A percentile compares a stretch with the other conserved stretches of the same genome.
Evolutionary conservation across 2,888 invertebrate genomes (phyloP).

Genomic region (Cryptocephalus primarius): DNA sequence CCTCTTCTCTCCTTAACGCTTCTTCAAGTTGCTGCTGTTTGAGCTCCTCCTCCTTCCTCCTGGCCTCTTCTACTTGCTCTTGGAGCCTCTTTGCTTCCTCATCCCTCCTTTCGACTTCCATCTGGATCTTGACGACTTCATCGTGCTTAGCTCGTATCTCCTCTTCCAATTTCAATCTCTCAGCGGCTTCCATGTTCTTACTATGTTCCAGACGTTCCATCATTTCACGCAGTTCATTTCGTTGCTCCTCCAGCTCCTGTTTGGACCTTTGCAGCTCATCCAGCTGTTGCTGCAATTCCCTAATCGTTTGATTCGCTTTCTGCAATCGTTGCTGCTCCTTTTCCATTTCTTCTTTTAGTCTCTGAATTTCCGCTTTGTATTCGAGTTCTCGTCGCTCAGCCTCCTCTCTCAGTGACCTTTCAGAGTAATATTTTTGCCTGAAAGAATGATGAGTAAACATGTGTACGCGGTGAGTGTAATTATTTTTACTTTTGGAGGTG

Average conservation of each 20-base stretch:
- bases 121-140: constrained; percentile 29
- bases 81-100: constrained; percentile 20
- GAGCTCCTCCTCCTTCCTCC: constrained; percentile 12
- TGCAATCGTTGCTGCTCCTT: constrained; percentile 60
- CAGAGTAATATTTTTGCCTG: constrained; percentile 80
- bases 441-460: constrained; percentile 5
- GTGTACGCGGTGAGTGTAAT: neutral
- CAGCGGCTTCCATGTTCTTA: constrained; percentile 79
- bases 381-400: constrained; percentile 93
- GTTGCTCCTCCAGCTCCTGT: constrained; percentile 75
- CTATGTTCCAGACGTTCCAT: constrained; percentile 82
- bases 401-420: constrained; percentile 85
- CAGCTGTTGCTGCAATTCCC: constrained; percentile 75
- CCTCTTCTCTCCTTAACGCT: constrained; percentile 6
- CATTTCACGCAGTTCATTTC: constrained; percentile 77
- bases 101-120: constrained; percentile 30
- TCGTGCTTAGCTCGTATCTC: constrained; percentile 76
- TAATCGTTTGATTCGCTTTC: constrained; percentile 77
- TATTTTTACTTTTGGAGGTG: constrained; percentile 8
- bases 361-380: constrained; percentile 81
- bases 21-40: constrained; percentile 10
- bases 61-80: constrained; percentile 13
- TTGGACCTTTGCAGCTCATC: constrained; percentile 79
- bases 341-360: constrained; percentile 89
- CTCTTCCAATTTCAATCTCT: constrained; percentile 73